These are phyloP conservation scores for Bombus soroeensis DNA, from an alignment of 1,140 invertebrate genomes.

Conservation along the genomic window DNA sequence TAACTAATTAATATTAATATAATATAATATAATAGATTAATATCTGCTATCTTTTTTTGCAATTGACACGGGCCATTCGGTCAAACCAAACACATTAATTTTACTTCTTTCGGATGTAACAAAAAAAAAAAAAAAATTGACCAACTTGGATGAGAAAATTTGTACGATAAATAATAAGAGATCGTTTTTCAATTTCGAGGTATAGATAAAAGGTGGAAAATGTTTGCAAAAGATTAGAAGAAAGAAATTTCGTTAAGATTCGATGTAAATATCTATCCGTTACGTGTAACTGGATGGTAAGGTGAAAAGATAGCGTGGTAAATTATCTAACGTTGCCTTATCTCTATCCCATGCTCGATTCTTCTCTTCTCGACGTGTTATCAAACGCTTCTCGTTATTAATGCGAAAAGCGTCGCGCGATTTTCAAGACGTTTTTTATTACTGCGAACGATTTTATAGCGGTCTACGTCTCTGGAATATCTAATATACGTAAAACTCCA, in stretches of 20 bases:
- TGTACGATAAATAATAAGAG: no score
- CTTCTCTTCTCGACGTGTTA: neutral
- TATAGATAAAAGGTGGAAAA: neutral
- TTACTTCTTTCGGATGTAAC: no score
- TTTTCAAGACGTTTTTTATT: neutral
- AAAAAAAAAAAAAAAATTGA: no score
- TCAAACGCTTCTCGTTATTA: slow-evolving; percentile 25
- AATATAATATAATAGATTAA: no score
- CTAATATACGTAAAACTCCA: neutral
- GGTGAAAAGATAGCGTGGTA: neutral
- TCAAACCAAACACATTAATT: no score
- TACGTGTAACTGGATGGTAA: neutral
- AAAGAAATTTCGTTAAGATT: neutral
- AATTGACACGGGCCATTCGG: no score
- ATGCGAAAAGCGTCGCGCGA: neutral
- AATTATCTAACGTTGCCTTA: slow-evolving; percentile 1
- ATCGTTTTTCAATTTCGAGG: no score
- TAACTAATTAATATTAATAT: no score
- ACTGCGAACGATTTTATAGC: neutral
- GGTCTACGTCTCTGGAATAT: neutral
- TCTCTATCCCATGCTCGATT: neutral
- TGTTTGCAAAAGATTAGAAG: neutral
- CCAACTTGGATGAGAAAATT: no score
- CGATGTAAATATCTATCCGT: neutral
- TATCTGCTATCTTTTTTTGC: no score